These are phyloP conservation scores for Coreius guichenoti DNA, from an alignment of 2,797 vertebrate genomes.

Conservation along the genomic window DNA sequence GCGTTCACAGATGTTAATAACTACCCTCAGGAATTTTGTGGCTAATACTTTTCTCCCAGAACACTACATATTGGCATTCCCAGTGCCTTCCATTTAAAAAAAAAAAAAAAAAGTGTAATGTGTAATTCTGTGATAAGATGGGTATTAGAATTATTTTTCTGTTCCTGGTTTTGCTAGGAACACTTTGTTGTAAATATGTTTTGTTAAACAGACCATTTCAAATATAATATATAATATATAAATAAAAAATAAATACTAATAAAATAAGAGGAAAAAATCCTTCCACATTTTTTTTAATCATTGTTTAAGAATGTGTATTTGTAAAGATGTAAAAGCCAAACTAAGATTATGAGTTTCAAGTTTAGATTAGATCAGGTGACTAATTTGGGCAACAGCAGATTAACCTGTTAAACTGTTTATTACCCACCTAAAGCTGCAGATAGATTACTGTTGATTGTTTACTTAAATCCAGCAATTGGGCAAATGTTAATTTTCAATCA, in stretches of 20 bases:
- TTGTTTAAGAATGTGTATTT: background rate
- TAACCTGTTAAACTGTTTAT: conserved; percentile 34
- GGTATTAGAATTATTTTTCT: background rate
- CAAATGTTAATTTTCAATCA: background rate
- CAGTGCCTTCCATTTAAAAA: background rate
- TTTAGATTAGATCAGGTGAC: conserved; percentile 45
- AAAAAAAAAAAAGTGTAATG: background rate
- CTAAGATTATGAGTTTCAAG: background rate
- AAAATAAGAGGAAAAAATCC: background rate
- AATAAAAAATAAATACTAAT: background rate
- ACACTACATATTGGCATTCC: conserved; percentile 14
- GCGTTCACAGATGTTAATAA: conserved; percentile 36
- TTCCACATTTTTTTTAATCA: background rate
- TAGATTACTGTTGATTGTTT: conserved; percentile 31
- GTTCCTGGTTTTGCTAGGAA: background rate
- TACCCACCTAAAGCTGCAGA: background rate
- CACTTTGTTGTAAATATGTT: background rate
- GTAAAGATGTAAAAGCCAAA: background rate
- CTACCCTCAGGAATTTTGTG: conserved; percentile 29
- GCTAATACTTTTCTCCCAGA: conserved; percentile 22
- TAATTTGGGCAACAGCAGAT: conserved; percentile 43
- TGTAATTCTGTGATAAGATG: conserved; percentile 4
- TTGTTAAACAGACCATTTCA: background rate
- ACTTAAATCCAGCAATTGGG: conserved; percentile 23
- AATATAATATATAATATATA: background rate